Percentiles rank a stretch among this genome's conserved stretches.
Conservation (phyloP, 2,797 vertebrate genomes). For the Macropodus opercularis region DNA sequence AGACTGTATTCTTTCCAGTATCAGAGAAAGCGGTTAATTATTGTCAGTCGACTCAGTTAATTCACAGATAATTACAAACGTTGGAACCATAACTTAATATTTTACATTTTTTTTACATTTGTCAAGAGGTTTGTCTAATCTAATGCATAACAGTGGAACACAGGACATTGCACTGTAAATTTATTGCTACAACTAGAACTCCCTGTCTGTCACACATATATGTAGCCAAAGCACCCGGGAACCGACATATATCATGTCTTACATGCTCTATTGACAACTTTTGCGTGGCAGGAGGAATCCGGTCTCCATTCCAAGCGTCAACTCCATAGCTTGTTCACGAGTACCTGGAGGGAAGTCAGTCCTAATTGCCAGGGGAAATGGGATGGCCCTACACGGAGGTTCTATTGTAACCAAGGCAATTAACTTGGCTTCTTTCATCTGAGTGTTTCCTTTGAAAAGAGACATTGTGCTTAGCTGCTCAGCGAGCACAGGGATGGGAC, state of each 20-base stretch:
- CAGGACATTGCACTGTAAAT: neutral
- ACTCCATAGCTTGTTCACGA: slow-evolving; percentile 44
- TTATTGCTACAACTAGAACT: neutral
- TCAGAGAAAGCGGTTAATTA: neutral
- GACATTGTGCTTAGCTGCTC: slow-evolving; percentile 58
- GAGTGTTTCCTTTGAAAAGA: slow-evolving; percentile 67
- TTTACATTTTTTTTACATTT: neutral
- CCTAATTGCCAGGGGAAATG: slow-evolving; percentile 74
- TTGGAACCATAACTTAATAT: neutral
- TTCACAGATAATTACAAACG: no score
- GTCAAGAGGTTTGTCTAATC: neutral
- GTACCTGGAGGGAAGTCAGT: slow-evolving; percentile 51
- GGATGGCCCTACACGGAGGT: slow-evolving; percentile 60
- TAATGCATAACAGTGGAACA: neutral
- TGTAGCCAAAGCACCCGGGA: slow-evolving; percentile 14
- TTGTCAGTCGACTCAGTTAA: neutral
- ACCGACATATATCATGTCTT: slow-evolving; percentile 17
- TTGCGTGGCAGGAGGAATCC: slow-evolving; percentile 37
- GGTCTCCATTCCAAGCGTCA: slow-evolving; percentile 19
- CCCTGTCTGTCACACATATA: neutral
- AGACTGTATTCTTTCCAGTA: slow-evolving; percentile 1
- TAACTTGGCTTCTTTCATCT: slow-evolving; percentile 72
- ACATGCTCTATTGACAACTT: neutral
- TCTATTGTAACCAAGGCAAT: slow-evolving; percentile 73
- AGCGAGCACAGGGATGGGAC: slow-evolving; percentile 48